phyloP scores from a whole-genome alignment of 2,888 invertebrate genomes.

The Cantharis rufa region DNA sequence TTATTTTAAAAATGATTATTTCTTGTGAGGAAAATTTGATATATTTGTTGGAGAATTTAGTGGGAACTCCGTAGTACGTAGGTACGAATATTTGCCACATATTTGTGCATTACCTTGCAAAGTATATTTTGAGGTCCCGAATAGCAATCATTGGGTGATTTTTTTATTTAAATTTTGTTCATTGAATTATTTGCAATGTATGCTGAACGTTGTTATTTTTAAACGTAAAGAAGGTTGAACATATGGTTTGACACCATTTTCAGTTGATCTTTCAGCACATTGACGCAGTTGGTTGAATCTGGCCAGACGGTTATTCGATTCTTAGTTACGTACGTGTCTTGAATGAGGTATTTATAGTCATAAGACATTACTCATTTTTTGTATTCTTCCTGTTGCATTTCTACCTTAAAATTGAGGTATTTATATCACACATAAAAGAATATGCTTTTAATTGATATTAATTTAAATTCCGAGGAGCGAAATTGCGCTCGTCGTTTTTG shows the following conservation, averaged over 20 bases:
- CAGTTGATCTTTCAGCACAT: conserved; percentile 39
- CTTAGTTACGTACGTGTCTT: conserved; percentile 41
- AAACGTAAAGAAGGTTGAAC: conserved; percentile 11
- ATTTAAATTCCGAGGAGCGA: neutral
- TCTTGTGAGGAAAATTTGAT: no score
- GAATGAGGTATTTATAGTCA: conserved; percentile 43
- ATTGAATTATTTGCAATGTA: neutral
- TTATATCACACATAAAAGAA: conserved; percentile 26
- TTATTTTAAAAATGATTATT: no score
- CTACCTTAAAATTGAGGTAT: conserved; percentile 33
- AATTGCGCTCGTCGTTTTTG: neutral
- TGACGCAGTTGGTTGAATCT: conserved; percentile 37
- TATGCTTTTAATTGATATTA: conserved; percentile 21
- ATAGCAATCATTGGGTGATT: neutral
- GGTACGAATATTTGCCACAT: neutral
- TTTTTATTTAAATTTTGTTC: neutral
- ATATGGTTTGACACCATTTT: conserved; percentile 33
- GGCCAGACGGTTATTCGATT: conserved; percentile 40
- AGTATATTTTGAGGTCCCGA: neutral
- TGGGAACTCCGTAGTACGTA: neutral
- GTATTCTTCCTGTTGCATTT: conserved; percentile 28
- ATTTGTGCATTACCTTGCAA: neutral
- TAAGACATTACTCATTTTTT: conserved; percentile 31
- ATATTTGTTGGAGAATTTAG: neutral
- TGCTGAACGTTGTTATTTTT: neutral